These are phyloP conservation scores for Hoplodrina blanda DNA, from an alignment of 2,888 invertebrate species.

Conservation along the genomic window DNA sequence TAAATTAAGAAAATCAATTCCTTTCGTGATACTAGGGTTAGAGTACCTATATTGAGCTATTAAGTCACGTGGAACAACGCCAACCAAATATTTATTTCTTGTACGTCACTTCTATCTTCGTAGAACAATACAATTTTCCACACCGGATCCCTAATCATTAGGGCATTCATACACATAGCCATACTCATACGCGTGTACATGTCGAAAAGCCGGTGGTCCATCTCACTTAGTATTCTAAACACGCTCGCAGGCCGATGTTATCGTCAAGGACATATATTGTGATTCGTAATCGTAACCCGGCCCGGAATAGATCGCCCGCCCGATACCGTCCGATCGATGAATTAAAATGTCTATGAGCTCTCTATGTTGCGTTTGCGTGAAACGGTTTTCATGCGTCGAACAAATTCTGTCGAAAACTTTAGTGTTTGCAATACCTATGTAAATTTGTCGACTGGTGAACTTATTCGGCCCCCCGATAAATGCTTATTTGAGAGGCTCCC, in stretches of 20 bases:
- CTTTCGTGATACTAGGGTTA: background rate
- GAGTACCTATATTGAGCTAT: background rate
- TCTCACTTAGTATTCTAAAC: constrained; percentile 83
- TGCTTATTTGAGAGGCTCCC: constrained; percentile 39
- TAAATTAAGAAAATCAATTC: background rate
- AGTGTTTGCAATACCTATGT: constrained; percentile 75
- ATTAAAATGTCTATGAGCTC: constrained; percentile 78
- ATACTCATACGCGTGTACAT: constrained; percentile 60
- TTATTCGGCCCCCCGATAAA: constrained; percentile 35
- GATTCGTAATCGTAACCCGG: constrained; percentile 81
- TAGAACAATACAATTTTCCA: constrained; percentile 69
- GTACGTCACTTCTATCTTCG: constrained; percentile 47
- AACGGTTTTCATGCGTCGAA: constrained; percentile 74
- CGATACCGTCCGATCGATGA: constrained; percentile 81
- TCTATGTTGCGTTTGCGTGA: constrained; percentile 72
- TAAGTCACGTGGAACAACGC: constrained; percentile 18
- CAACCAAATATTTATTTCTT: constrained; percentile 19
- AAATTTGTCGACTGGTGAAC: constrained; percentile 64
- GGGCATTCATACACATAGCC: constrained; percentile 51
- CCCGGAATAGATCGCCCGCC: constrained; percentile 84
- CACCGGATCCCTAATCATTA: constrained; percentile 62
- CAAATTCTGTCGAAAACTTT: constrained; percentile 72
- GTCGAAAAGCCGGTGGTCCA: constrained; percentile 84
- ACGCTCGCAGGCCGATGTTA: constrained; percentile 76
- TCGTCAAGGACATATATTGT: constrained; percentile 87